Conservation (phyloP, 2,888 invertebrate genomes). For the Aphelenchoides bicaudatus region DNA sequence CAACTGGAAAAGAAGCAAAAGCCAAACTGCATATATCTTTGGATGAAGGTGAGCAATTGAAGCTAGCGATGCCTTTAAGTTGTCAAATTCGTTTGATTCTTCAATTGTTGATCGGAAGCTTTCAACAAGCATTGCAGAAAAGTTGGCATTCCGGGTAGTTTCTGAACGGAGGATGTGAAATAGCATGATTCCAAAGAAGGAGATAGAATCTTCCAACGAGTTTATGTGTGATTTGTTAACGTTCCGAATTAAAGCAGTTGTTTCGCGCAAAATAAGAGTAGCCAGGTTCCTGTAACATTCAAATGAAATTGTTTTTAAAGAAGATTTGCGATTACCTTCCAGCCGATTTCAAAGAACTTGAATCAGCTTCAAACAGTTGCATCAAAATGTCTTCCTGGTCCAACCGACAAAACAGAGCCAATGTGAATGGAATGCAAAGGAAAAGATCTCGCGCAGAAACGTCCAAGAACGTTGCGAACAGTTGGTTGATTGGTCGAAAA, state of each 20-base stretch:
- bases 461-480: conserved; percentile 9
- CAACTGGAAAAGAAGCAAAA: not conserved
- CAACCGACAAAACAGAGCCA: too few species aligned
- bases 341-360: not conserved
- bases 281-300: conserved; percentile 14
- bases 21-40: conserved; percentile 11
- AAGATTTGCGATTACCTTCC: conserved; percentile 23
- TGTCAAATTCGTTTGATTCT: not conserved
- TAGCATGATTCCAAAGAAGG: conserved; percentile 8
- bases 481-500: conserved; percentile 20
- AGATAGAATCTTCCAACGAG: not conserved
- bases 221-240: not conserved
- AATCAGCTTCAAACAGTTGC: too few species aligned
- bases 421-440: conserved; percentile 1
- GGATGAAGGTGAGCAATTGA: conserved; percentile 7
- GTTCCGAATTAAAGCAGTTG: not conserved
- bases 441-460: not conserved
- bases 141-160: not conserved
- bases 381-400: too few species aligned
- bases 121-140: not conserved
- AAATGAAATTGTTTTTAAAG: too few species aligned
- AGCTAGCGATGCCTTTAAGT: not conserved
- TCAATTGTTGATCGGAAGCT: not conserved
- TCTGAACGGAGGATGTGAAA: conserved; percentile 16
- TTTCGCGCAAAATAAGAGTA: not conserved